Evolutionary conservation across 23 tunicate genomes (phyloP).

Genomic region (Ciona savignyi): DNA sequence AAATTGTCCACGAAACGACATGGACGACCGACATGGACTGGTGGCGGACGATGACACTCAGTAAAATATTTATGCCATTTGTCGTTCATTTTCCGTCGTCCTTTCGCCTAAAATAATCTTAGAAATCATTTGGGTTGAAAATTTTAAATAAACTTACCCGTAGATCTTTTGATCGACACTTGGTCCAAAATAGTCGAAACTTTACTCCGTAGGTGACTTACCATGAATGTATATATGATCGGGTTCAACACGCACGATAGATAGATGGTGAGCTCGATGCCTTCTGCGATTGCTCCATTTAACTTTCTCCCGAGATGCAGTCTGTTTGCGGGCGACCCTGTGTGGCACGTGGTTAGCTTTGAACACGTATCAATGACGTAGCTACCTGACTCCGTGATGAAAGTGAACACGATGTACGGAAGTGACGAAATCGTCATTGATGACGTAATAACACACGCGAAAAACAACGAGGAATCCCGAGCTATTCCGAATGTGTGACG

Average conservation of each 20-base stretch:
- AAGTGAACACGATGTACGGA: conserved; percentile 64
- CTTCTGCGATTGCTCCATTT: conserved; percentile 9
- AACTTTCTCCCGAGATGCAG: conserved; percentile 27
- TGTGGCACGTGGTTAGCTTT: background rate
- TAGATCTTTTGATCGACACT: too few species aligned
- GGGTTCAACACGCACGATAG: conserved; percentile 76
- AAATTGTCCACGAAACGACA: background rate
- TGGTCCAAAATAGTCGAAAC: conserved; percentile 39
- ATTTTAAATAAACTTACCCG: too few species aligned
- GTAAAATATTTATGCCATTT: too few species aligned
- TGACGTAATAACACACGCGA: conserved; percentile 54
- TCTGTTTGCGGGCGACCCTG: conserved; percentile 38
- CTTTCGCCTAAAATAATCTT: too few species aligned
- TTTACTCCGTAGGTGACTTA: conserved; percentile 70
- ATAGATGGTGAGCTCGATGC: conserved; percentile 45
- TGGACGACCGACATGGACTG: conserved; percentile 31
- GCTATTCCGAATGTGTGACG: conserved; percentile 49
- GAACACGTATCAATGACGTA: background rate
- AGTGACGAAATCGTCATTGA: conserved; percentile 67
- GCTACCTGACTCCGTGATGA: conserved; percentile 56
- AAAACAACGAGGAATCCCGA: conserved; percentile 52
- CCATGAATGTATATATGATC: conserved; percentile 66
- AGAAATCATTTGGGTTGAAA: too few species aligned
- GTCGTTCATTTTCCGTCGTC: too few species aligned
- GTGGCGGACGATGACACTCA: conserved; percentile 29